Percentiles rank a stretch among this genome's conserved stretches.
Conservation (phyloP, 1,140 invertebrate species). For the Helicoverpa armigera region DNA sequence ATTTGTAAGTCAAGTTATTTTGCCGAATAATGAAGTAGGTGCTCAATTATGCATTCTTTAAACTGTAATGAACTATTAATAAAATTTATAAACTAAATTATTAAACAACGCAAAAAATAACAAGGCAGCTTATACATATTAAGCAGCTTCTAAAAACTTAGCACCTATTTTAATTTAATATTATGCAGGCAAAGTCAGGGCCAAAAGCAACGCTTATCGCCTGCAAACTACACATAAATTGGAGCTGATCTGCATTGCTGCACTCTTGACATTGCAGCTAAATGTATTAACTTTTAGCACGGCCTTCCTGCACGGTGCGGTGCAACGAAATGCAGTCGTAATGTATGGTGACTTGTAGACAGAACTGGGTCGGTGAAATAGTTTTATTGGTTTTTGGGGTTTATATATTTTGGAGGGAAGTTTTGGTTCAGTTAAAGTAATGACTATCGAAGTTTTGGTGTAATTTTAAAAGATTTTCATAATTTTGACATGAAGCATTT, state of each 20-base stretch:
- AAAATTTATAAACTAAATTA: too few species aligned
- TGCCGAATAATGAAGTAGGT: too few species aligned
- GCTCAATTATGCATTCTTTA: too few species aligned
- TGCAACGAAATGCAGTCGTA: background rate
- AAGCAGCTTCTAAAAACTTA: background rate
- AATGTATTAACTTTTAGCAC: background rate
- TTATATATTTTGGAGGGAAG: too few species aligned
- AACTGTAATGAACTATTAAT: too few species aligned
- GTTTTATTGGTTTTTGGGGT: background rate
- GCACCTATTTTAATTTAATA: background rate
- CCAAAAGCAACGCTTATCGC: background rate
- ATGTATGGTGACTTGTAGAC: background rate
- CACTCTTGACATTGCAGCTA: constrained; percentile 32
- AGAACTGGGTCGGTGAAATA: background rate
- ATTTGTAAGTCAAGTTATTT: too few species aligned
- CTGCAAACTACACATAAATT: background rate
- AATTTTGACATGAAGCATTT: too few species aligned
- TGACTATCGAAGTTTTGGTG: background rate
- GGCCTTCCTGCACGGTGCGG: background rate
- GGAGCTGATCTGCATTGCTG: constrained; percentile 10
- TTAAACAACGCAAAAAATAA: background rate
- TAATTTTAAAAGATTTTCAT: too few species aligned
- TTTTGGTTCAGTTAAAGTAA: too few species aligned
- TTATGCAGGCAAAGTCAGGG: constrained; percentile 21
- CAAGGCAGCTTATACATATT: constrained; percentile 2